These are phyloP conservation scores for Echeneis naucrates DNA, from an alignment of 2,797 vertebrate species.

Conservation along the genomic window DNA sequence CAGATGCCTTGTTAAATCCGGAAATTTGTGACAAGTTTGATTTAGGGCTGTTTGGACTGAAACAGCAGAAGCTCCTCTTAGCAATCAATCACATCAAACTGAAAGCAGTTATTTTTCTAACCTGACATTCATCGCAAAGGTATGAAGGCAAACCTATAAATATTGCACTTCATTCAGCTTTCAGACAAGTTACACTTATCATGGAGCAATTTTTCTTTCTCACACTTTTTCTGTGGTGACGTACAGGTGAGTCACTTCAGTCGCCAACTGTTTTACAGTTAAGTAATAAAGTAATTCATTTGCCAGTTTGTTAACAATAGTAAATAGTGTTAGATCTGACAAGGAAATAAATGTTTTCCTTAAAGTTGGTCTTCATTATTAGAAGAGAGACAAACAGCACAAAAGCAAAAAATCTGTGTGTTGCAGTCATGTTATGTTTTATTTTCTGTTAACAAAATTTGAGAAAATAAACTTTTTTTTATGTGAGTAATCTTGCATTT, in stretches of 20 bases:
- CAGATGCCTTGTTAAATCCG: constrained; percentile 80
- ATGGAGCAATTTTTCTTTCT: constrained; percentile 24
- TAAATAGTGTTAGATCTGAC: neutral
- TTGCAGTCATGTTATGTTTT: too few species aligned
- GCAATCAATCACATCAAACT: constrained; percentile 85
- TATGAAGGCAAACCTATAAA: constrained; percentile 82
- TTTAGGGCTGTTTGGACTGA: constrained; percentile 87
- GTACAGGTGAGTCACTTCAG: neutral
- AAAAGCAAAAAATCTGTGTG: too few species aligned
- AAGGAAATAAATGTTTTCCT: neutral
- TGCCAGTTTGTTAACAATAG: neutral
- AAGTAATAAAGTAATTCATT: neutral
- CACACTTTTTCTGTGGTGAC: constrained; percentile 2
- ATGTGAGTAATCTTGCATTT: too few species aligned
- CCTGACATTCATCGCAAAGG: constrained; percentile 74
- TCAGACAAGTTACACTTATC: constrained; percentile 62
- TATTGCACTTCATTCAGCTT: constrained; percentile 66
- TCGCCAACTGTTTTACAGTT: neutral
- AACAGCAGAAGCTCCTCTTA: constrained; percentile 83
- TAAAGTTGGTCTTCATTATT: neutral
- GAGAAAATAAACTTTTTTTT: too few species aligned
- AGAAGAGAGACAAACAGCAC: neutral
- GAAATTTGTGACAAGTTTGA: constrained; percentile 85
- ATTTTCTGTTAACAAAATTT: too few species aligned
- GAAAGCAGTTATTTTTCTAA: constrained; percentile 86